phyloP scores from a whole-genome alignment of 2,113 vertebrate species.

The Salvator merianae region DNA sequence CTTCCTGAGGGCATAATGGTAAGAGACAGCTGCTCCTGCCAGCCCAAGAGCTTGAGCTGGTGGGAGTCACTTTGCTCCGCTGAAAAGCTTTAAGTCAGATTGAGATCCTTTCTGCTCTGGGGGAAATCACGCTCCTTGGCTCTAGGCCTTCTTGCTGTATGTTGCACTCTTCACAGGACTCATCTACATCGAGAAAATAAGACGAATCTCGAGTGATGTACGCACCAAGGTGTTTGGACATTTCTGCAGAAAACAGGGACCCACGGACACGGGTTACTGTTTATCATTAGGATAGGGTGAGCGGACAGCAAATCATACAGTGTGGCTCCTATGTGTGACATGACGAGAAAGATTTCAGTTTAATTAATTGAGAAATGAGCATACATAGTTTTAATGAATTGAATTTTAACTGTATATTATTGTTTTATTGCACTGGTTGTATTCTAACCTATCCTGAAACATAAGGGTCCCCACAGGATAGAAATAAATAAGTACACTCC shows the following conservation, averaged over 20 bases:
- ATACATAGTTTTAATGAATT: constrained; percentile 10
- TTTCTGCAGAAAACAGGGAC: neutral
- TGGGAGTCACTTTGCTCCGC: constrained; percentile 49
- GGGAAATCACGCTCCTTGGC: constrained; percentile 20
- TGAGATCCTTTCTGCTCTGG: constrained; percentile 8
- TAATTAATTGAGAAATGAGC: neutral
- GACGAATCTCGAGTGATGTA: neutral
- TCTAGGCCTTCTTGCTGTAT: constrained; percentile 5
- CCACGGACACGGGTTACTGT: constrained; percentile 19
- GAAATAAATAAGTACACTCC: too few species aligned
- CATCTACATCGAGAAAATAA: neutral
- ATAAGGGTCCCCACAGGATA: too few species aligned
- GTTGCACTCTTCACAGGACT: neutral
- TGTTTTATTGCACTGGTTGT: too few species aligned
- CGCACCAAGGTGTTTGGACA: neutral
- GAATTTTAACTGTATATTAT: too few species aligned
- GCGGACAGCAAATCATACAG: constrained; percentile 39
- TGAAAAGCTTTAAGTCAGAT: constrained; percentile 56
- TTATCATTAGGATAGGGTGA: constrained; percentile 40
- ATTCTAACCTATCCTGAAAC: too few species aligned
- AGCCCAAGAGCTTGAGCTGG: constrained; percentile 59
- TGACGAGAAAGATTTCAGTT: constrained; percentile 46
- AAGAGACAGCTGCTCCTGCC: constrained; percentile 72
- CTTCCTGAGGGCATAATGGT: constrained; percentile 73
- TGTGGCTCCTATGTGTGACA: constrained; percentile 21